phyloP scores from a whole-genome alignment of 2,113 vertebrate species.

The Brachypodius melanocephalos region DNA sequence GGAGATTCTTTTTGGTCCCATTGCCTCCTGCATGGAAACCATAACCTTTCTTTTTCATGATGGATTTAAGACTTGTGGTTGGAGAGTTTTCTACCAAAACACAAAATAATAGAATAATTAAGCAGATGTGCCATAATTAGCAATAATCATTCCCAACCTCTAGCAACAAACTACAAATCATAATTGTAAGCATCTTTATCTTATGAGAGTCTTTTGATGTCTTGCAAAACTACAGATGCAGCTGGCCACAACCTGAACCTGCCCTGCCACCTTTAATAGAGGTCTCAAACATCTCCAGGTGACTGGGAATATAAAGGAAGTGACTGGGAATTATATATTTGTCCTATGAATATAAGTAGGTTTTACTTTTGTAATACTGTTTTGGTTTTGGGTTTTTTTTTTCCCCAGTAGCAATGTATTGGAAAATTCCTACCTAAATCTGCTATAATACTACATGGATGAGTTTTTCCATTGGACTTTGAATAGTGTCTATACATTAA shows the following conservation, averaged over 20 bases:
- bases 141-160: not conserved
- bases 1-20: slow-evolving; percentile 97
- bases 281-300: not conserved
- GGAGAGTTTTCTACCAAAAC: slow-evolving; percentile 76
- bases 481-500: not conserved
- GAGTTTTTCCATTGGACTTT: not conserved
- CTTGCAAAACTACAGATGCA: not conserved
- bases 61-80: slow-evolving; percentile 92
- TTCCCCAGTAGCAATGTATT: not conserved
- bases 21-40: slow-evolving; percentile 85
- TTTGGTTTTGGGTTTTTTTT: not conserved
- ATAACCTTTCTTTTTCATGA: slow-evolving; percentile 97
- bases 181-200: not conserved
- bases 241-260: not conserved
- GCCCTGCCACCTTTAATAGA: not conserved
- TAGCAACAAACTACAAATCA: not conserved
- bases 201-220: not conserved
- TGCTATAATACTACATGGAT: not conserved
- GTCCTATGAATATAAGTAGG: not conserved
- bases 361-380: not conserved
- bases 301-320: not conserved
- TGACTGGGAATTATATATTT: not conserved
- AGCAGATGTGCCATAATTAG: not conserved
- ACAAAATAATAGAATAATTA: slow-evolving; percentile 71
- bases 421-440: not conserved